Percentiles rank a stretch among this genome's conserved stretches.
These are phyloP conservation scores for Hypotaenidia philippensis DNA, from an alignment of 2,797 vertebrate species.

Conservation along the genomic window DNA sequence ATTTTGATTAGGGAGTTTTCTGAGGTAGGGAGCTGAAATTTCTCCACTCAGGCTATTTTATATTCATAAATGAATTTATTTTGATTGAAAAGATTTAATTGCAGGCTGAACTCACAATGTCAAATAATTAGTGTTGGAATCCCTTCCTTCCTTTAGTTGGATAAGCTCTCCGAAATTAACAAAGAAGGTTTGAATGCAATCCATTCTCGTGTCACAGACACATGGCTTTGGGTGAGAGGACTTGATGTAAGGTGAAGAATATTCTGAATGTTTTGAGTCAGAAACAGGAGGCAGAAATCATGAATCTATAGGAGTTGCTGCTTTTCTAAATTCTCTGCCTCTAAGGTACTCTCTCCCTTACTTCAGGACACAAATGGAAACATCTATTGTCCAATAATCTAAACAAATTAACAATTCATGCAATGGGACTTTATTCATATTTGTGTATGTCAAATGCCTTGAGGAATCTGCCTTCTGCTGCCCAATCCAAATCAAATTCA, in stretches of 20 bases:
- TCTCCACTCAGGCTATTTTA: background rate
- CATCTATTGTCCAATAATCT: background rate
- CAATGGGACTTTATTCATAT: background rate
- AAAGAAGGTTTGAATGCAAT: background rate
- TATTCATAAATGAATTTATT: background rate
- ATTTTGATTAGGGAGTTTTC: background rate
- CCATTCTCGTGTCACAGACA: background rate
- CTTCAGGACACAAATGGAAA: background rate
- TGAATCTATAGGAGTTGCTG: background rate
- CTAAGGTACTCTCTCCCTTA: background rate
- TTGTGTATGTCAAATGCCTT: background rate
- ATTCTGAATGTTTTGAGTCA: background rate
- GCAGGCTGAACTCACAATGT: background rate
- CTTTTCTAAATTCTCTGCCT: background rate
- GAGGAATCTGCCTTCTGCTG: background rate
- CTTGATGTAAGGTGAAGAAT: background rate
- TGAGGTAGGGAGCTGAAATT: background rate
- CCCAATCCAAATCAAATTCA: background rate
- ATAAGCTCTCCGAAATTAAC: background rate
- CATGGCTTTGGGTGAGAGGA: background rate
- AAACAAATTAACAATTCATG: background rate
- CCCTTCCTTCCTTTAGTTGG: background rate
- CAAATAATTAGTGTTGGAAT: background rate
- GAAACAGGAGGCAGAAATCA: background rate
- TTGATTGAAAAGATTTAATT: background rate